These are phyloP conservation scores for Crocodylus rhombifer DNA, from an alignment of 2,797 vertebrate genomes.

Conservation along the genomic window DNA sequence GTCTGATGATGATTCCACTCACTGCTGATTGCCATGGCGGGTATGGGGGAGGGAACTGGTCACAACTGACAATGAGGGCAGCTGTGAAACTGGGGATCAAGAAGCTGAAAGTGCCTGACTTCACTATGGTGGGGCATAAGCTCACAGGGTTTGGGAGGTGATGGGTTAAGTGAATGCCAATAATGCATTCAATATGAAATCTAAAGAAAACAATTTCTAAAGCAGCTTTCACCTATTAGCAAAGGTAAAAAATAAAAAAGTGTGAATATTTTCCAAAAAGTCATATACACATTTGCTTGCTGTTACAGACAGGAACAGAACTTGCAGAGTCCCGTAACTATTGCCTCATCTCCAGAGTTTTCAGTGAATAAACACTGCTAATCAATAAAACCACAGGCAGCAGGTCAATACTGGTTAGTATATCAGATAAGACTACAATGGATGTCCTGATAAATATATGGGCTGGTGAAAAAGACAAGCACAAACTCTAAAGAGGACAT, in stretches of 20 bases:
- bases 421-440: slow-evolving; percentile 35
- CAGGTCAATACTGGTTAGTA: slow-evolving; percentile 9
- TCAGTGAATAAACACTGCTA: slow-evolving; percentile 39
- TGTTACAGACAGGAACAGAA: slow-evolving; percentile 8
- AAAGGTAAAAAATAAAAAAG: not conserved
- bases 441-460: slow-evolving; percentile 38
- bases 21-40: no score
- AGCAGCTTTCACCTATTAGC: not conserved
- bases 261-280: not conserved
- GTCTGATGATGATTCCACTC: no score
- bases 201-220: not conserved
- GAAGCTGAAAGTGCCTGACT: no score
- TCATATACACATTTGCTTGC: not conserved
- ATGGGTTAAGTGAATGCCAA: not conserved
- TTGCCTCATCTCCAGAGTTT: slow-evolving; percentile 24
- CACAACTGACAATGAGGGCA: no score
- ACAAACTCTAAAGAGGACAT: not conserved
- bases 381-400: slow-evolving; percentile 46
- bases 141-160: no score
- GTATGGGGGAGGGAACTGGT: no score
- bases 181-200: not conserved
- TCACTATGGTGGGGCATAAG: no score
- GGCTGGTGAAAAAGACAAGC: not conserved
- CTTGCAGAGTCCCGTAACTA: slow-evolving; percentile 5
- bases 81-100: no score